phyloP scores from a whole-genome alignment of 1,140 invertebrate species.

The Rhagoletis zephyria region DNA sequence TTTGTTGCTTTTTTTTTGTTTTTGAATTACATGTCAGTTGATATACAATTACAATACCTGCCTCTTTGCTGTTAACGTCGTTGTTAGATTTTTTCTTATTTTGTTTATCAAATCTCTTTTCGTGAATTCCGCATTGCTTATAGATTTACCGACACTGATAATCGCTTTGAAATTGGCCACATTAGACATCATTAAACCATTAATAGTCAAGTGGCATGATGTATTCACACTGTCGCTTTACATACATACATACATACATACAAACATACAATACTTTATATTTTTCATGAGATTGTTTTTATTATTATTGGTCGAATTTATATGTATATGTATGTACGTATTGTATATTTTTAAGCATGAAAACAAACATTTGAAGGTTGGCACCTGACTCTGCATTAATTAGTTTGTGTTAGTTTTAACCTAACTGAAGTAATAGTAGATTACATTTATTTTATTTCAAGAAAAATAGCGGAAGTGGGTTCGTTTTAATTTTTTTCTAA shows the following conservation, averaged over 20 bases:
- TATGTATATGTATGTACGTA: background rate
- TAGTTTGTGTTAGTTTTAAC: background rate
- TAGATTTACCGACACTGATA: slow-evolving; percentile 23
- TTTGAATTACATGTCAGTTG: no score
- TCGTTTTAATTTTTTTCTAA: background rate
- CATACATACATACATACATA: background rate
- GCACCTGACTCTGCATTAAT: background rate
- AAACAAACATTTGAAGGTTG: background rate
- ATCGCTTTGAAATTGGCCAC: slow-evolving; percentile 17
- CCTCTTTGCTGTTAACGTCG: background rate
- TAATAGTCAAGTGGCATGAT: slow-evolving; percentile 21
- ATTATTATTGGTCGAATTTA: no score
- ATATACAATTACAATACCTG: slow-evolving; percentile 4
- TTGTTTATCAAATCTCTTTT: background rate
- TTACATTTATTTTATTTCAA: background rate
- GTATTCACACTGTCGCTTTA: background rate
- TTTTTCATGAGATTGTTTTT: no score
- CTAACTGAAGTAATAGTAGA: background rate
- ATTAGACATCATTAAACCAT: slow-evolving; percentile 22
- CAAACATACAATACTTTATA: background rate
- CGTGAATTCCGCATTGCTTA: background rate
- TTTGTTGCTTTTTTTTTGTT: no score
- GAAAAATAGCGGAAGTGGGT: background rate
- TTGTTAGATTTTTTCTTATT: background rate
- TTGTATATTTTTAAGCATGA: background rate